These are phyloP conservation scores for Morone chrysops DNA, from an alignment of 2,113 vertebrate species.

Conservation along the genomic window DNA sequence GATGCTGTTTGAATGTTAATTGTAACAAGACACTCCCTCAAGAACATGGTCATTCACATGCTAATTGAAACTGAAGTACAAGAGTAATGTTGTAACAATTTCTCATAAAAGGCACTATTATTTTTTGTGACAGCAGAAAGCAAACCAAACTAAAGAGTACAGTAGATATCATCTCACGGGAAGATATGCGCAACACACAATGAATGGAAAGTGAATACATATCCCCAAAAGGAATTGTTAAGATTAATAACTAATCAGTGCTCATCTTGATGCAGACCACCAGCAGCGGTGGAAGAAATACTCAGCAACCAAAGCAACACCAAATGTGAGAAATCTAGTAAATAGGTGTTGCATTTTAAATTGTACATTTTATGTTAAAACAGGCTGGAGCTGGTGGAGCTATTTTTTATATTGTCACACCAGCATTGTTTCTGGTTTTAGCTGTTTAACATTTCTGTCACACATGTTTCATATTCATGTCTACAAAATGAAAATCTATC, in stretches of 20 bases:
- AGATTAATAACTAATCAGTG: conserved; percentile 27
- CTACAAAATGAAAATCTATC: neutral
- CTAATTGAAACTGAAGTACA: conserved; percentile 72
- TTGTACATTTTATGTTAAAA: neutral
- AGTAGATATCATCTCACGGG: conserved; percentile 47
- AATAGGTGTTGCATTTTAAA: neutral
- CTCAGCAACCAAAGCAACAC: neutral
- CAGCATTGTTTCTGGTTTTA: neutral
- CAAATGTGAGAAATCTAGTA: neutral
- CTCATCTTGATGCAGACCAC: neutral
- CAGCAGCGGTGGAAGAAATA: neutral
- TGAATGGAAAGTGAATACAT: conserved; percentile 8
- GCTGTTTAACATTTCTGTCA: neutral
- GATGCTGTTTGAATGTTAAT: conserved; percentile 52
- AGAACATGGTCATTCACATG: conserved; percentile 74
- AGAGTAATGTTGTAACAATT: conserved; percentile 57
- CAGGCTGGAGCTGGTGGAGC: neutral
- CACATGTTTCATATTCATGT: neutral
- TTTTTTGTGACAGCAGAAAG: conserved; percentile 68
- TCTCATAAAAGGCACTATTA: conserved; percentile 64
- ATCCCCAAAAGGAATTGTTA: conserved; percentile 16
- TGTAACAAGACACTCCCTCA: conserved; percentile 75
- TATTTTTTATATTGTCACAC: neutral
- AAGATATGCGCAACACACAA: conserved; percentile 37
- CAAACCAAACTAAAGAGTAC: conserved; percentile 30